Conservation (phyloP, 2,797 vertebrate species). For the Spinibarbus caldwelli region DNA sequence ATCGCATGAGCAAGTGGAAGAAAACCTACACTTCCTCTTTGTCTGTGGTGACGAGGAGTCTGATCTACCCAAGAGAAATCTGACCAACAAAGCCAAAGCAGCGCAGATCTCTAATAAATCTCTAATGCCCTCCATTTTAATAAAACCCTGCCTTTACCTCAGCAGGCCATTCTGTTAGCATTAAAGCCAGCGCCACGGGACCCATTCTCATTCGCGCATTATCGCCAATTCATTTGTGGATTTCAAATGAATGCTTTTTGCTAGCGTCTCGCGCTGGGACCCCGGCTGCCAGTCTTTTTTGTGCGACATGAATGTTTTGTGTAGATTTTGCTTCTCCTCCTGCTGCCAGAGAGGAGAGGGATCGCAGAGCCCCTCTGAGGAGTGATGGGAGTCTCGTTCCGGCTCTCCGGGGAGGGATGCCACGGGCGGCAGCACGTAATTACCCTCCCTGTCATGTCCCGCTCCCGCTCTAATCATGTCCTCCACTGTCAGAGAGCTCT, state of each 20-base stretch:
- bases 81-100: not conserved
- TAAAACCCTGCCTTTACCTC: conserved; percentile 18
- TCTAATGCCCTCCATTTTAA: conserved; percentile 6
- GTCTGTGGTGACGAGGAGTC: conserved; percentile 27
- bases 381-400: conserved; percentile 44
- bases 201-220: conserved; percentile 10
- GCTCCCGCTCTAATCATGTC: conserved; percentile 63
- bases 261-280: not conserved
- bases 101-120: not conserved
- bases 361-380: not conserved
- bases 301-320: not conserved
- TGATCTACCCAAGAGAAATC: conserved; percentile 12
- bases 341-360: conserved; percentile 19
- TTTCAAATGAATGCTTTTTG: conserved; percentile 12
- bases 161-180: conserved; percentile 13
- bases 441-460: conserved; percentile 60
- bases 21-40: conserved; percentile 67
- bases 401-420: conserved; percentile 58
- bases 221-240: conserved; percentile 36
- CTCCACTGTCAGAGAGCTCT: conserved; percentile 60
- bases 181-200: conserved; percentile 28
- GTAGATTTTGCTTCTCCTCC: not conserved
- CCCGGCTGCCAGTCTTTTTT: conserved; percentile 11
- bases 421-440: conserved; percentile 64
- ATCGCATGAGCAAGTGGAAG: conserved; percentile 60